A percentile compares a stretch with the other conserved stretches of the same genome.
phyloP scores from a whole-genome alignment of 2,113 vertebrate genomes.

The Hemibagrus wyckioides region DNA sequence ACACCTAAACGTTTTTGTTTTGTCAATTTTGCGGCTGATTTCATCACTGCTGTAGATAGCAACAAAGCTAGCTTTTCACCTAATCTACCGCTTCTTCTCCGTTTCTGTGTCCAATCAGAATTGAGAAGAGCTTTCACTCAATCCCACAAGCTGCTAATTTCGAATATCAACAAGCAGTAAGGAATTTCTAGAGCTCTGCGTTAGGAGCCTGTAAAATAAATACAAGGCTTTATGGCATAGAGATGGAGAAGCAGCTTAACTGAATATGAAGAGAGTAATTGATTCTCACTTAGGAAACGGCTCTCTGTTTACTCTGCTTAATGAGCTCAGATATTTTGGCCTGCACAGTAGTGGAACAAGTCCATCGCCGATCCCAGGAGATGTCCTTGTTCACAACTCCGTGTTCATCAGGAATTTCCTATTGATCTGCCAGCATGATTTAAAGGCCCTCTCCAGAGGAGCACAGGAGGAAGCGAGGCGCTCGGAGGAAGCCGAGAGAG shows the following conservation, averaged over 20 bases:
- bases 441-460: constrained; percentile 34
- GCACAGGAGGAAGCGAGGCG: constrained; percentile 33
- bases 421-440: constrained; percentile 48
- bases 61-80: background rate
- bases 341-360: constrained; percentile 38
- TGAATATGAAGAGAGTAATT: constrained; percentile 31
- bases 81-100: background rate
- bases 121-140: background rate
- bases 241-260: background rate
- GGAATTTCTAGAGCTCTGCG: background rate
- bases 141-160: background rate
- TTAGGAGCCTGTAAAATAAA: background rate
- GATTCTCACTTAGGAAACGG: constrained; percentile 24
- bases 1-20: background rate
- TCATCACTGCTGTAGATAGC: background rate
- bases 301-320: constrained; percentile 44
- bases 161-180: no score
- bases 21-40: background rate
- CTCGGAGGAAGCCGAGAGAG: constrained; percentile 27
- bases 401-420: constrained; percentile 53
- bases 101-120: background rate
- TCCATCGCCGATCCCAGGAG: constrained; percentile 38
- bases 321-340: constrained; percentile 46
- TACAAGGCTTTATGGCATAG: background rate
- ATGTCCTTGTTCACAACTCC: constrained; percentile 40